A percentile compares a stretch with the other conserved stretches of the same genome.
phyloP scores from a whole-genome alignment of 2,797 vertebrate genomes.

The Luscinia luscinia region DNA sequence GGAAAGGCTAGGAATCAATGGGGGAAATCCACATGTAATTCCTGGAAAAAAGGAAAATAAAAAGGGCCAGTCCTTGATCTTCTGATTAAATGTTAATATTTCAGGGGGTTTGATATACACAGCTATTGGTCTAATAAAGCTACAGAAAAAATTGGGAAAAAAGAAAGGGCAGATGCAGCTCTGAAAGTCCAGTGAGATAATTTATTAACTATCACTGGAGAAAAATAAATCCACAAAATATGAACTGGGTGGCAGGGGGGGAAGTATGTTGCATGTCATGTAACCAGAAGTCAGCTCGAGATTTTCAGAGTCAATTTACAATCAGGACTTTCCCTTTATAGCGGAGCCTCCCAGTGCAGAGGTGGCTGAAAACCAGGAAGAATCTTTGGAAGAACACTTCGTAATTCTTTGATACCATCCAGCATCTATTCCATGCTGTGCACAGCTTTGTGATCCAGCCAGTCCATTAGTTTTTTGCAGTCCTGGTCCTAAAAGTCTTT shows the following conservation, averaged over 20 bases:
- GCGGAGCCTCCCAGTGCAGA: neutral
- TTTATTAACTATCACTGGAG: neutral
- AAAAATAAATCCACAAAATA: neutral
- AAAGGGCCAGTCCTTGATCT: neutral
- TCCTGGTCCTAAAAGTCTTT: neutral
- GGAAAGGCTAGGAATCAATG: neutral
- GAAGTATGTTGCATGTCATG: accelerated
- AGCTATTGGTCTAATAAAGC: neutral
- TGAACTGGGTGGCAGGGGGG: neutral
- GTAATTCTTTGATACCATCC: neutral
- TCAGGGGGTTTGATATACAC: neutral
- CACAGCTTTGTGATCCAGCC: neutral
- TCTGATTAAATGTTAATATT: neutral
- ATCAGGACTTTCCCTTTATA: neutral
- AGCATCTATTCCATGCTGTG: neutral
- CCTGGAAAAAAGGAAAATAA: neutral
- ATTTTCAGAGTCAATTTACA: neutral
- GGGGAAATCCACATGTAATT: neutral
- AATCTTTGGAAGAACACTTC: neutral
- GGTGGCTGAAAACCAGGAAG: neutral
- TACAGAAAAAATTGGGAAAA: neutral
- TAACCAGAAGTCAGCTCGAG: neutral
- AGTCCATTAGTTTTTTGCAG: neutral
- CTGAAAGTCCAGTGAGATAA: neutral
- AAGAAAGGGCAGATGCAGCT: neutral